These are phyloP conservation scores for Hestina assimilis DNA, from an alignment of 1,140 invertebrate genomes.

Conservation along the genomic window DNA sequence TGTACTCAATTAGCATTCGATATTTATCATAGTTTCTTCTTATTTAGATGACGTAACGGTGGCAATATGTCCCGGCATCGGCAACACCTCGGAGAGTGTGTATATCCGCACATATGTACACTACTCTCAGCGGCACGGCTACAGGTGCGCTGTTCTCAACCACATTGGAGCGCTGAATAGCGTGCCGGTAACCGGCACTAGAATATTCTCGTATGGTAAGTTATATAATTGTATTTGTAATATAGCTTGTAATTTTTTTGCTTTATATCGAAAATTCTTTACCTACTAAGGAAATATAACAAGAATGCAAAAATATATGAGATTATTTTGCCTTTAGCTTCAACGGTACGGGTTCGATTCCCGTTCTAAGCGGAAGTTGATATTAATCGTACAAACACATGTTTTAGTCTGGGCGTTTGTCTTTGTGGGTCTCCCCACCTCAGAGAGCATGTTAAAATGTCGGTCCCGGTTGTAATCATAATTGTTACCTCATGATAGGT, in stretches of 20 bases:
- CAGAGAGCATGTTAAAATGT: no score
- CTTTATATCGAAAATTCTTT: no score
- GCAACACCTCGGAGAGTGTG: conserved; percentile 94
- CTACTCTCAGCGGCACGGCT: conserved; percentile 92
- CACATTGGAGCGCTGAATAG: conserved; percentile 93
- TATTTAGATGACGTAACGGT: conserved; percentile 90
- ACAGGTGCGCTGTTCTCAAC: conserved; percentile 95
- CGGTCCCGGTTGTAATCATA: no score
- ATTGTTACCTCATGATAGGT: no score
- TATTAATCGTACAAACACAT: no score
- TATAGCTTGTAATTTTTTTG: background rate
- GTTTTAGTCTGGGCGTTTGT: no score
- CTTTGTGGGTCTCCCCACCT: no score
- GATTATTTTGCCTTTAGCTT: no score
- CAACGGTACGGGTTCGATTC: no score
- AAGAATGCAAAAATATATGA: no score
- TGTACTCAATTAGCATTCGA: conserved; percentile 1
- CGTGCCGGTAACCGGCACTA: conserved; percentile 90
- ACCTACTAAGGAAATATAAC: no score
- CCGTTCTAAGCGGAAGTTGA: no score
- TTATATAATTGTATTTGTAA: background rate
- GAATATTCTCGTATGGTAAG: conserved; percentile 94
- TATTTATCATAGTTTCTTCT: background rate
- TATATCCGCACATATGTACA: conserved; percentile 96
- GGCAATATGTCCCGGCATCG: conserved; percentile 94